Conservation (phyloP, 2,888 invertebrate species). For the Augiades crinisus region DNA sequence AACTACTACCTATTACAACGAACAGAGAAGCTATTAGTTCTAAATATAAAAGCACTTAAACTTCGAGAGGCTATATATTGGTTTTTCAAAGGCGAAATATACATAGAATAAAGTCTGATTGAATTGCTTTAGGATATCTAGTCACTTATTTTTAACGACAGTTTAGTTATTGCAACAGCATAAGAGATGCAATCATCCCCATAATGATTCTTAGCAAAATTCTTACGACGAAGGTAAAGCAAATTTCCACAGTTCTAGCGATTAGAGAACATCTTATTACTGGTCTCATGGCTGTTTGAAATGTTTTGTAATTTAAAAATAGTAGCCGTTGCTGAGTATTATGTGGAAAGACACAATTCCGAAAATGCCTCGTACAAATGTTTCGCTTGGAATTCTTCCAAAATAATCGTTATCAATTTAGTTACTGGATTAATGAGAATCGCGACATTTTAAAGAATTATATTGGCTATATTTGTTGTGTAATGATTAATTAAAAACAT, state of each 20-base stretch:
- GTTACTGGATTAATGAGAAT: conserved; percentile 71
- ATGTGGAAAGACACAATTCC: conserved; percentile 68
- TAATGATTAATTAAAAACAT: conserved; percentile 19
- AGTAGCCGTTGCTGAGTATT: conserved; percentile 55
- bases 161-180: too few relatives aligned
- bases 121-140: too few relatives aligned
- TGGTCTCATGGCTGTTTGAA: conserved; percentile 27
- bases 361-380: conserved; percentile 64
- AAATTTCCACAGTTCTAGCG: neutral
- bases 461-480: conserved; percentile 1
- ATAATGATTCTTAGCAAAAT: too few relatives aligned
- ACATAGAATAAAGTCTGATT: neutral
- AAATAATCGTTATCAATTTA: conserved; percentile 63
- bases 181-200: too few relatives aligned
- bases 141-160: too few relatives aligned
- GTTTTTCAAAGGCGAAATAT: neutral
- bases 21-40: neutral
- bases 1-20: too few relatives aligned
- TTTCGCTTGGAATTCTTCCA: conserved; percentile 74
- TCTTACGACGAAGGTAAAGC: too few relatives aligned
- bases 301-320: conserved; percentile 59
- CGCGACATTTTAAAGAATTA: conserved; percentile 27
- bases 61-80: neutral
- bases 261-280: neutral
- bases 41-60: conserved; percentile 11